Base-by-base conservation (phyloP, 2,888 invertebrate genomes). In the Timema podura region DNA sequence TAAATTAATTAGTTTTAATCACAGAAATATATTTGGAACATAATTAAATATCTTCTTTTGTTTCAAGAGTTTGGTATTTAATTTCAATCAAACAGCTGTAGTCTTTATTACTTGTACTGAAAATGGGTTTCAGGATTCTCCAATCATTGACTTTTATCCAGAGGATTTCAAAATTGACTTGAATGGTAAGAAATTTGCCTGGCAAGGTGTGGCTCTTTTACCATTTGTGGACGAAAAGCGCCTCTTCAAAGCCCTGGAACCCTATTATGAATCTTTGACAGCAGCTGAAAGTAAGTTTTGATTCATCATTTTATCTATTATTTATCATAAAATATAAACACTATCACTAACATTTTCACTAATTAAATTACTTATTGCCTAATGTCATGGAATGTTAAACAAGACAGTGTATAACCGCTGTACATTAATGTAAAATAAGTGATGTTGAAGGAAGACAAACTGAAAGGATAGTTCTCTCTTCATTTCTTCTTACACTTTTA, bases 181-280 rank as follows among this genome's bases (percentile, higher is more conserved):
- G 75, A 99, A 99, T 83, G 99, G 99, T 48, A 99, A 99, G 83
- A 98, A 97, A 82, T 98, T 93, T 83, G 98, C 98, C 66, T 99
- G 99, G 99, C 98, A 98, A 83, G 98, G 99, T 64, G 99, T 99
- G 2, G 99, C 98, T 0, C 82, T 99, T 57, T 83, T 99, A 73
- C 99, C 99, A 7, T 99, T 99, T 82, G 98, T 99, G 0, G 98
- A 99, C 76, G 98, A 99, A 82, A 86, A 85, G 71, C 83, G 99
- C 72, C 85, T 98, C 68, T 92, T 93, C 79, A 89, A 89, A 76
- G 94, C 97, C 0, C 81, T 98, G 51, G 86, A 88, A 76, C 88
- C 91, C 0, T 93, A 91, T 75, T 96, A 98, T 78, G 83, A 85
- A 0, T 83, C 88, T 69, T 83, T 99, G 51, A 91, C 95, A 0